Conservation (phyloP, 1,140 invertebrate species). For the Hycleus phaleratus region DNA sequence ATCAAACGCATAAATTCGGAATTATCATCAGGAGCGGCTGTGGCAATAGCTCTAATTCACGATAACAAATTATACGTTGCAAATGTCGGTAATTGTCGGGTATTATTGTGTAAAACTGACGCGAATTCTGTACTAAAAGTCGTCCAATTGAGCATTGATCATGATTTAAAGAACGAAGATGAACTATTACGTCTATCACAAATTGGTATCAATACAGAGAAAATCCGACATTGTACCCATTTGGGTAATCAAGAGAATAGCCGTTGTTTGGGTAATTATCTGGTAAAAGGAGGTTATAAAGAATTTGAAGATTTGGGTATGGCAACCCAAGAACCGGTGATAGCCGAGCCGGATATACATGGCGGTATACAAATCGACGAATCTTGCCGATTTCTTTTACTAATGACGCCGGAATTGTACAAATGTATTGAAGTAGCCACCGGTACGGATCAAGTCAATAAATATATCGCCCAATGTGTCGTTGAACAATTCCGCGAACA, state of each 20-base stretch:
- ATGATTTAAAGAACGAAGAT: conserved; percentile 76
- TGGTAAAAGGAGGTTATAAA: conserved; percentile 78
- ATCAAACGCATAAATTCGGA: conserved; percentile 57
- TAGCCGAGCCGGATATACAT: conserved; percentile 74
- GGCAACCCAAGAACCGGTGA: conserved; percentile 69
- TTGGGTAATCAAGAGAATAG: conserved; percentile 51
- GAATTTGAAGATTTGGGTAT: conserved; percentile 66
- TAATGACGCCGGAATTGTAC: conserved; percentile 80
- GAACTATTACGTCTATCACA: conserved; percentile 67
- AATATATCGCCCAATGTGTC: conserved; percentile 69
- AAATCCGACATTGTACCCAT: conserved; percentile 44
- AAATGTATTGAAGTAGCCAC: conserved; percentile 76
- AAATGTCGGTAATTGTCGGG: conserved; percentile 69
- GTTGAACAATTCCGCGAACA: conserved; percentile 75
- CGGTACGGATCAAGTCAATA: conserved; percentile 69
- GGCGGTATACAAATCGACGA: conserved; percentile 73
- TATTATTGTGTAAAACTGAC: conserved; percentile 74
- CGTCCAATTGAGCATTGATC: conserved; percentile 73
- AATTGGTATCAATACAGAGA: conserved; percentile 59
- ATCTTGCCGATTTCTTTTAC: conserved; percentile 72
- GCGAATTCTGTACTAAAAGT: conserved; percentile 72
- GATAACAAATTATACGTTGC: conserved; percentile 71
- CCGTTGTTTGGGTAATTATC: conserved; percentile 81
- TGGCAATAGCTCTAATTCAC: conserved; percentile 69
- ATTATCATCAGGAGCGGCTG: conserved; percentile 66